phyloP scores from a whole-genome alignment of 2,113 vertebrate species.

The Pycnonotus jocosus region DNA sequence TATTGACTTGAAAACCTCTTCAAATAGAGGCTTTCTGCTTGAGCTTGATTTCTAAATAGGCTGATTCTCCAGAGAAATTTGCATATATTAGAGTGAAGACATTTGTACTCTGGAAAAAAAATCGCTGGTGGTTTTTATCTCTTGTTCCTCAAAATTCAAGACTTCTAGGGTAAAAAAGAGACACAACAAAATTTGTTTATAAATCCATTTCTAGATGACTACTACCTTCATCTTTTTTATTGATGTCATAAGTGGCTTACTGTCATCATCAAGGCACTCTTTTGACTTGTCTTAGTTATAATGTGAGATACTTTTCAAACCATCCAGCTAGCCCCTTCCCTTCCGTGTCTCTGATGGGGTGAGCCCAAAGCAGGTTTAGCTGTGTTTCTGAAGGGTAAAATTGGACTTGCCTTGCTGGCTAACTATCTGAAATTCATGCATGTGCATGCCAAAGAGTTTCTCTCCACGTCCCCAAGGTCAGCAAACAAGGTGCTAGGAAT shows the following conservation, averaged over 20 bases:
- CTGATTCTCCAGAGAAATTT: background rate
- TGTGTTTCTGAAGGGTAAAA: background rate
- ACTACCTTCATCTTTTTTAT: background rate
- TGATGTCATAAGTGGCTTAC: background rate
- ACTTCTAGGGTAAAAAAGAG: background rate
- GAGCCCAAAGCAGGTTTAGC: background rate
- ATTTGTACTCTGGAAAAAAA: background rate
- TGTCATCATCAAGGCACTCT: background rate
- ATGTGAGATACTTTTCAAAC: background rate
- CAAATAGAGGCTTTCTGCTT: background rate
- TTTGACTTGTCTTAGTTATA: background rate
- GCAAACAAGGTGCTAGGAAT: background rate
- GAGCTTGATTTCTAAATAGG: background rate
- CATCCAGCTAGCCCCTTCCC: background rate
- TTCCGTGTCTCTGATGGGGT: background rate
- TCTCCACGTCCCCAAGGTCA: background rate
- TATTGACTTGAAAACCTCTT: background rate
- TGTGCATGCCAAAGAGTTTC: background rate
- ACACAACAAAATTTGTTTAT: background rate
- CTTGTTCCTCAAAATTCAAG: background rate
- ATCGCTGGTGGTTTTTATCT: background rate
- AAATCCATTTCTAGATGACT: background rate
- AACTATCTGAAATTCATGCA: background rate
- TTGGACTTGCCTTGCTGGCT: background rate
- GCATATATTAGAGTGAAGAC: background rate